These are phyloP conservation scores for Agriopis leucophaearia DNA, from an alignment of 2,888 invertebrate species.

Conservation along the genomic window DNA sequence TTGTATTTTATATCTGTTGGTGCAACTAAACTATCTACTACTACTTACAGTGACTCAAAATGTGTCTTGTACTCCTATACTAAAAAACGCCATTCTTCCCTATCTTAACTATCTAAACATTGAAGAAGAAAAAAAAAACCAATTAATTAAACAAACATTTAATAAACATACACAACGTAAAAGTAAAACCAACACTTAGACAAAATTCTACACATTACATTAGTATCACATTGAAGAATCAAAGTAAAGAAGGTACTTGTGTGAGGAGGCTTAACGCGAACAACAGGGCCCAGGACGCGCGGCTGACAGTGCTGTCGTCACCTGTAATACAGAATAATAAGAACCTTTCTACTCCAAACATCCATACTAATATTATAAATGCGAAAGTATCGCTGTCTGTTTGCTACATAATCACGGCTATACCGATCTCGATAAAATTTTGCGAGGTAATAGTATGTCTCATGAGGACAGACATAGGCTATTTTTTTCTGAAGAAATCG, in stretches of 20 bases:
- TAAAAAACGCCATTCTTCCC: too few species aligned
- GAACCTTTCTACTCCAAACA: not conserved
- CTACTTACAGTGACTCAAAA: too few species aligned
- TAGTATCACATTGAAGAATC: slow-evolving; percentile 60
- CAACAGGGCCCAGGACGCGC: slow-evolving; percentile 48
- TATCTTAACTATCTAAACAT: not conserved
- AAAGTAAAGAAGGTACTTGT: slow-evolving; percentile 40
- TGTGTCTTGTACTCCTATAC: too few species aligned
- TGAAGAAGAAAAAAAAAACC: not conserved
- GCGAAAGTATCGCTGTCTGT: too few species aligned
- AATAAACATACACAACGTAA: slow-evolving; percentile 50
- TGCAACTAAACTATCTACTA: not conserved
- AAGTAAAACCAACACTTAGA: slow-evolving; percentile 55
- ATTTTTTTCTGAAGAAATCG: too few species aligned
- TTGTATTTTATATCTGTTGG: not conserved
- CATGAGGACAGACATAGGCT: too few species aligned
- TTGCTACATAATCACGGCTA: too few species aligned
- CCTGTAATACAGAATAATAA: slow-evolving; percentile 31
- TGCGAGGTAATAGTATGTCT: too few species aligned
- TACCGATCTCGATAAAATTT: too few species aligned
- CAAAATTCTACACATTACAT: slow-evolving; percentile 47
- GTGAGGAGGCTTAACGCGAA: slow-evolving; percentile 41
- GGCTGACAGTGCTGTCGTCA: slow-evolving; percentile 23
- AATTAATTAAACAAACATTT: slow-evolving; percentile 41
- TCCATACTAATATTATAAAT: not conserved